Evolutionary conservation across 2,888 invertebrate genomes (phyloP).

Genomic region (Lepidochitona cinerea): DNA sequence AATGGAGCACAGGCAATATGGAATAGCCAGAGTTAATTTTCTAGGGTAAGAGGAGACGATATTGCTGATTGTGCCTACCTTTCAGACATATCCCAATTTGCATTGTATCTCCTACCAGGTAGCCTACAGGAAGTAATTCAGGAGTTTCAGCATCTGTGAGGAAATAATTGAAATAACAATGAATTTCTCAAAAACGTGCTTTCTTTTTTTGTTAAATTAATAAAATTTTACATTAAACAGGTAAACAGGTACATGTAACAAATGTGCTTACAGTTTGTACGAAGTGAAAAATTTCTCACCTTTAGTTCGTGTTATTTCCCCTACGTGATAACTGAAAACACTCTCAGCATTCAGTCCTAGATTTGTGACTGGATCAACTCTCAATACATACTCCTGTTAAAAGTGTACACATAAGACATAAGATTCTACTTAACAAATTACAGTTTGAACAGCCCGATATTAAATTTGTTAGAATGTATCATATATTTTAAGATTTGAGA

Average conservation of each 20-base stretch:
- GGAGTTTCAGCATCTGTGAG: constrained; percentile 76
- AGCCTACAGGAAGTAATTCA: constrained; percentile 93
- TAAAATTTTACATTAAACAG: neutral
- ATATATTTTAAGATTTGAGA: no score
- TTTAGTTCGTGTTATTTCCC: constrained; percentile 76
- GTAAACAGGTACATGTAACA: no score
- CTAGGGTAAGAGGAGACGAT: neutral
- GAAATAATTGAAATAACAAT: no score
- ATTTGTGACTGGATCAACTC: constrained; percentile 93
- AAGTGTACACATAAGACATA: no score
- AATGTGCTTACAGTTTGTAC: no score
- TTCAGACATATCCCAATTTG: constrained; percentile 74
- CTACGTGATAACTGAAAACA: constrained; percentile 93
- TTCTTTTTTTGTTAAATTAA: neutral
- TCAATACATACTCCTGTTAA: constrained; percentile 83
- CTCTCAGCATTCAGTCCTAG: constrained; percentile 88
- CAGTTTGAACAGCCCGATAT: no score
- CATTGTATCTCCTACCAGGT: constrained; percentile 81
- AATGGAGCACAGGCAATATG: neutral
- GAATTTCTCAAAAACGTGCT: no score
- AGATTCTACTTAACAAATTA: no score
- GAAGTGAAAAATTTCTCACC: no score
- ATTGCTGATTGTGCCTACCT: constrained; percentile 43
- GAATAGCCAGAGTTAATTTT: no score
- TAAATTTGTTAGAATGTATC: no score